phyloP scores from a whole-genome alignment of 2,797 vertebrate genomes.

The Sebastes vulpes region DNA sequence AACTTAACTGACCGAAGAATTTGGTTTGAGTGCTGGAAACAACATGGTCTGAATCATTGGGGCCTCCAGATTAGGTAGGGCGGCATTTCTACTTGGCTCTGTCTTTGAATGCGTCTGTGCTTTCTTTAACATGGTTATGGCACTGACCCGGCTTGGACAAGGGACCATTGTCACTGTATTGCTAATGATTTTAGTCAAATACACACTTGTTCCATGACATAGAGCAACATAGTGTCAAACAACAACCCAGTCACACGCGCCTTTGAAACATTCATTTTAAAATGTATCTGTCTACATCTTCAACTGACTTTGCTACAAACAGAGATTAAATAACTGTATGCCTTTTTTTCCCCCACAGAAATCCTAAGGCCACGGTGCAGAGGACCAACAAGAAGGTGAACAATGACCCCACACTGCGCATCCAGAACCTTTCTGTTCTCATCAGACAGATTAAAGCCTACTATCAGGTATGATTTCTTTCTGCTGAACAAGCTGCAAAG shows the following conservation, averaged over 20 bases:
- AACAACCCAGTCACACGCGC: not conserved
- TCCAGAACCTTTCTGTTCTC: constrained; percentile 96
- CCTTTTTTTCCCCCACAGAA: constrained; percentile 80
- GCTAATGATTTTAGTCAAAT: constrained; percentile 19
- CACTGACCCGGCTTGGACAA: constrained; percentile 21
- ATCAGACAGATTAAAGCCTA: constrained; percentile 95
- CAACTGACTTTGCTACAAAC: not conserved
- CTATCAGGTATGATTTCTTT: constrained; percentile 92
- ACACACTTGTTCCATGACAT: not conserved
- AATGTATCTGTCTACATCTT: not conserved
- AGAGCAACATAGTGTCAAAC: constrained; percentile 5
- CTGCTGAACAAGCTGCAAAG: not conserved
- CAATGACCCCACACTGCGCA: constrained; percentile 94
- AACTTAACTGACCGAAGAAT: not conserved
- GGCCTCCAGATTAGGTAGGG: not conserved
- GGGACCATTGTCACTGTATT: constrained; percentile 12
- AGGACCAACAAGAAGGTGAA: constrained; percentile 98
- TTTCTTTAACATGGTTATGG: constrained; percentile 11
- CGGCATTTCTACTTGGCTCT: not conserved
- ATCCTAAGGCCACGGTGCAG: constrained; percentile 92
- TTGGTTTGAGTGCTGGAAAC: not conserved
- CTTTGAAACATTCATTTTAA: not conserved
- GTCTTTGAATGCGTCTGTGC: not conserved
- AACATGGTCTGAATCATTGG: not conserved
- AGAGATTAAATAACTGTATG: not conserved